phyloP scores from a whole-genome alignment of 2,113 vertebrate genomes.

The Corythoichthys intestinalis region DNA sequence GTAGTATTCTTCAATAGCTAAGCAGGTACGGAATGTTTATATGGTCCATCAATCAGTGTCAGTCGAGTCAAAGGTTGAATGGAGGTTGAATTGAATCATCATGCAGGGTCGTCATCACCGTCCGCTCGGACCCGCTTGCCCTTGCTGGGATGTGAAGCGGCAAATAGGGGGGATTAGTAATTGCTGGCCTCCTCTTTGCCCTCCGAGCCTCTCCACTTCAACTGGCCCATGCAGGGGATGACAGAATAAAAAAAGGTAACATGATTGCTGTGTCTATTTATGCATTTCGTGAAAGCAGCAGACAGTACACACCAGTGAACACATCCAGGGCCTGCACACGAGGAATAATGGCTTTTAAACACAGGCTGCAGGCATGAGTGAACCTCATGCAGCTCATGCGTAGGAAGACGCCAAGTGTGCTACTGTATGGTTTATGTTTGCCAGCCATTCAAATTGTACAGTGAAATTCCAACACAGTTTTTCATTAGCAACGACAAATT shows the following conservation, averaged over 20 bases:
- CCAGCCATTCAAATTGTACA: neutral
- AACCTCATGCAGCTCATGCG: conserved; percentile 42
- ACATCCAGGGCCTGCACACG: conserved; percentile 52
- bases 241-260: conserved; percentile 13
- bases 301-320: conserved; percentile 57
- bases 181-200: conserved; percentile 30
- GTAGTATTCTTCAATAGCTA: neutral
- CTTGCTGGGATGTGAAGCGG: conserved; percentile 24
- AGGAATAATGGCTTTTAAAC: conserved; percentile 64
- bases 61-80: conserved; percentile 22
- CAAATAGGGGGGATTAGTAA: conserved; percentile 38
- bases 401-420: conserved; percentile 12
- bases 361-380: conserved; percentile 52
- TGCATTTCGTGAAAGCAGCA: conserved; percentile 51
- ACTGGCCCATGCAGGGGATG: conserved; percentile 23
- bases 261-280: conserved; percentile 53
- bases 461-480: neutral
- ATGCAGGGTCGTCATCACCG: conserved; percentile 26
- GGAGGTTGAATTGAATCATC: conserved; percentile 23
- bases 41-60: conserved; percentile 36
- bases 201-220: conserved; percentile 12
- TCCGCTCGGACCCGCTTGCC: neutral
- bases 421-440: conserved; percentile 16
- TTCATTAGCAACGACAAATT: neutral
- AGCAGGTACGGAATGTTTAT: neutral